Evolutionary conservation across 2,113 vertebrate genomes (phyloP).

Genomic region (Corynorhinus townsendii): DNA sequence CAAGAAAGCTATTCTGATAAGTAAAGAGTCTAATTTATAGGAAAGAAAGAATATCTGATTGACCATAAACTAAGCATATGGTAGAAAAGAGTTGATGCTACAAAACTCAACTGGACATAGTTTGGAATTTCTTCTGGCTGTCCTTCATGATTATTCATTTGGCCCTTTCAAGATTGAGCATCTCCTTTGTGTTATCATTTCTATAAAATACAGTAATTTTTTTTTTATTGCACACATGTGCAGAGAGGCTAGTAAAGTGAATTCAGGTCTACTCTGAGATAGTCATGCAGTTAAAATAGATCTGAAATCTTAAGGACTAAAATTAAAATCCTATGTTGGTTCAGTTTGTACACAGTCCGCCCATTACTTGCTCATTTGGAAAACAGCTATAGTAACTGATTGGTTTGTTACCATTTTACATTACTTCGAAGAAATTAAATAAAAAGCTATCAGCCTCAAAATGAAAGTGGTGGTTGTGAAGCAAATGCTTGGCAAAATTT

Average conservation of each 20-base stretch:
- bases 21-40: not conserved
- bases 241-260: not conserved
- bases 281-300: not conserved
- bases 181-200: not conserved
- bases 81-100: not conserved
- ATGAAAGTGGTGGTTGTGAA: not conserved
- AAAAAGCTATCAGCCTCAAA: not conserved
- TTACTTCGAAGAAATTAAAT: slow-evolving; percentile 46
- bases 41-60: not conserved
- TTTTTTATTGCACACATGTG: not conserved
- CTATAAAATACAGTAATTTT: not conserved
- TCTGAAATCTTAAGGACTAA: not conserved
- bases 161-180: not conserved
- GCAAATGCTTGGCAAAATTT: not conserved
- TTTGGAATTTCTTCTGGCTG: not conserved
- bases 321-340: not conserved
- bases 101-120: not conserved
- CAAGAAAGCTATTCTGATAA: not conserved
- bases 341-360: not conserved
- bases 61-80: not conserved
- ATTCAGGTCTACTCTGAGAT: not conserved
- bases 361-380: not conserved
- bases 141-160: not conserved
- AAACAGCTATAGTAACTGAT: not conserved
- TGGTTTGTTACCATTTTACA: slow-evolving; percentile 8